phyloP scores from a whole-genome alignment of 2,888 invertebrate species.

The Phymatocera aterrima region DNA sequence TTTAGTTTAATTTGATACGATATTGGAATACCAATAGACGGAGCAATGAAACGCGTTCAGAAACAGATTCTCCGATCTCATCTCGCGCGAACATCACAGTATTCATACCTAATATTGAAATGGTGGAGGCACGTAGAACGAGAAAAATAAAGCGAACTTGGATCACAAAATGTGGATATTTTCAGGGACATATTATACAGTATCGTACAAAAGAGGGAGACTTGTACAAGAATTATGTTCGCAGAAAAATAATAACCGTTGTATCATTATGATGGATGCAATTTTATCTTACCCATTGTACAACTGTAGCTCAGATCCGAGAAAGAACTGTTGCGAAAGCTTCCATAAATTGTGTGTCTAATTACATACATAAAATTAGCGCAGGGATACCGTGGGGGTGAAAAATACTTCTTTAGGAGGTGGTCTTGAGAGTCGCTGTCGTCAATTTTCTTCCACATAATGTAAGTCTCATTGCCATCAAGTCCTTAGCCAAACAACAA shows the following conservation, averaged over 20 bases:
- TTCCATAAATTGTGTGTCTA: background rate
- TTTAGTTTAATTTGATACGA: background rate
- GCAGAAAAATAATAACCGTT: background rate
- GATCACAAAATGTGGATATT: too few species aligned
- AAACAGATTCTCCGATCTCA: background rate
- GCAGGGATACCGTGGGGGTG: background rate
- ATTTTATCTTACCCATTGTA: background rate
- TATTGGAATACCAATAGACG: background rate
- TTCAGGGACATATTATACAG: too few species aligned
- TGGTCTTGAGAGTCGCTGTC: background rate
- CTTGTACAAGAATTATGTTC: background rate
- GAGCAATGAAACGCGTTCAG: background rate
- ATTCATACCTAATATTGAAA: too few species aligned
- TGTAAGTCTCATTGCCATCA: background rate
- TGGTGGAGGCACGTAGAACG: too few species aligned
- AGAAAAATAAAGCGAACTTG: too few species aligned
- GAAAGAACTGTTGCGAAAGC: background rate
- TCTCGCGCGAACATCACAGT: background rate
- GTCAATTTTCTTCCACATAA: slow-evolving; percentile 1
- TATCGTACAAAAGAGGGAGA: too few species aligned
- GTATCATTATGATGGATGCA: too few species aligned
- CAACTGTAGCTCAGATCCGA: background rate
- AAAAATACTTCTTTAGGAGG: background rate
- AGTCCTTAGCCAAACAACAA: background rate
- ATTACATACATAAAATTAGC: background rate